phyloP scores from a whole-genome alignment of 2,888 invertebrate species.

The Busseola fusca region DNA sequence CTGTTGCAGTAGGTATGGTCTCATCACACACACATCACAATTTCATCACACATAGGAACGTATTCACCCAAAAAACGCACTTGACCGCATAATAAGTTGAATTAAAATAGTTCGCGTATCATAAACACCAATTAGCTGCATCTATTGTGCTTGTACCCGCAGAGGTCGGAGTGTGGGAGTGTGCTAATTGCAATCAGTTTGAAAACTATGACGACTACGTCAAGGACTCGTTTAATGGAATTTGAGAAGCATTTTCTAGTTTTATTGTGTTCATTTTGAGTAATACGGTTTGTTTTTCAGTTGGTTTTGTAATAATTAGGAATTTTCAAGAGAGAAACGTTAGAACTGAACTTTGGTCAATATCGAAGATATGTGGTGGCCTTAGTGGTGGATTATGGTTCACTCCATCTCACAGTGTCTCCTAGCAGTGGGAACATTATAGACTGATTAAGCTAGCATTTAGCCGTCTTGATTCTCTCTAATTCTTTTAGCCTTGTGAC shows the following conservation, averaged over 20 bases:
- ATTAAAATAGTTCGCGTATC: conserved; percentile 61
- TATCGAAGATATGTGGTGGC: not conserved
- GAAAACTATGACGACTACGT: conserved; percentile 31
- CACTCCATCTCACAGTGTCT: not conserved
- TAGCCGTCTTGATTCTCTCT: not conserved
- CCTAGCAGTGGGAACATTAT: not conserved
- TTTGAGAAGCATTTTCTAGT: conserved; percentile 35
- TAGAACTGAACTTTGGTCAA: not conserved
- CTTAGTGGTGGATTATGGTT: no score
- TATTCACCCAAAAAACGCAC: conserved; percentile 48
- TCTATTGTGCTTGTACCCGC: conserved; percentile 47
- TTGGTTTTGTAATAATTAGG: not conserved
- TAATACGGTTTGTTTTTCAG: not conserved
- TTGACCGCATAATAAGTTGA: conserved; percentile 60
- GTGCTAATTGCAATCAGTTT: conserved; percentile 43
- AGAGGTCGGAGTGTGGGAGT: conserved; percentile 58
- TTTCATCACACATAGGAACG: conserved; percentile 29
- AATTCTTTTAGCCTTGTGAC: not conserved
- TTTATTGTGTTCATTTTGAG: conserved; percentile 15
- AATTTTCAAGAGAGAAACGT: not conserved
- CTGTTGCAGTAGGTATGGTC: not conserved
- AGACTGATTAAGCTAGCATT: not conserved
- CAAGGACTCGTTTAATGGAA: conserved; percentile 48
- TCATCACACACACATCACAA: conserved; percentile 11
- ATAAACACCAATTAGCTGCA: conserved; percentile 54